phyloP scores from a whole-genome alignment of 1,140 invertebrate genomes.

The Lucilia sericata region DNA sequence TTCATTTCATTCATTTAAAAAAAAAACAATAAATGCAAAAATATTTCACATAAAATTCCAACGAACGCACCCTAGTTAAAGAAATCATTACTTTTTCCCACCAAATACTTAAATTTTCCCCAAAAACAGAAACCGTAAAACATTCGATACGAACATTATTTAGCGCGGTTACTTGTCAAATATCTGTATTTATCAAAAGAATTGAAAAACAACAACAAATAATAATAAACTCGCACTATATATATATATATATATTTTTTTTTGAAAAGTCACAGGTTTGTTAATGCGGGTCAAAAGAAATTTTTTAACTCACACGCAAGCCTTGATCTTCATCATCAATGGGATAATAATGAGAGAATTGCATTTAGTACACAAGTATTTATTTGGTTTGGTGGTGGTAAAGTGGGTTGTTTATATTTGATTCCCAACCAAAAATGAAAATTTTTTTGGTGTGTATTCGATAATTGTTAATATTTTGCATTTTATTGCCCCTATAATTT shows the following conservation, averaged over 20 bases:
- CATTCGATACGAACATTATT: not conserved
- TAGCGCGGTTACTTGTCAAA: not conserved
- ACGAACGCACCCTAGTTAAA: not conserved
- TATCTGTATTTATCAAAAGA: not conserved
- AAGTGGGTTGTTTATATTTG: slow-evolving; percentile 5
- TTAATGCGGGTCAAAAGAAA: slow-evolving; percentile 15
- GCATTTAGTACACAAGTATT: not conserved
- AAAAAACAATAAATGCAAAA: not conserved
- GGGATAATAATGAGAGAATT: slow-evolving; percentile 12
- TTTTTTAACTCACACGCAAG: not conserved
- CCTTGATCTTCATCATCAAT: slow-evolving; percentile 5
- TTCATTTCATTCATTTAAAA: not conserved
- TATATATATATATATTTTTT: not conserved
- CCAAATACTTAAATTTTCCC: not conserved
- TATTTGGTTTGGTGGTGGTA: not conserved
- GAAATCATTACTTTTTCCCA: not conserved
- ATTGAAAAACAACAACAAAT: not conserved
- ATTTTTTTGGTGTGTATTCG: not conserved
- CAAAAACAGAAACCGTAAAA: not conserved
- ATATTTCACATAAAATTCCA: not conserved
- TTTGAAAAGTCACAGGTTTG: slow-evolving; percentile 10
- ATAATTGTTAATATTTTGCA: not conserved
- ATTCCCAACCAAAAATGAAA: not conserved
- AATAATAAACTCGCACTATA: not conserved
- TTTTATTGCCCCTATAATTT: slow-evolving; percentile 1